Evolutionary conservation across 2,888 invertebrate species (phyloP).

Genomic region (Drymonia ruficornis): DNA sequence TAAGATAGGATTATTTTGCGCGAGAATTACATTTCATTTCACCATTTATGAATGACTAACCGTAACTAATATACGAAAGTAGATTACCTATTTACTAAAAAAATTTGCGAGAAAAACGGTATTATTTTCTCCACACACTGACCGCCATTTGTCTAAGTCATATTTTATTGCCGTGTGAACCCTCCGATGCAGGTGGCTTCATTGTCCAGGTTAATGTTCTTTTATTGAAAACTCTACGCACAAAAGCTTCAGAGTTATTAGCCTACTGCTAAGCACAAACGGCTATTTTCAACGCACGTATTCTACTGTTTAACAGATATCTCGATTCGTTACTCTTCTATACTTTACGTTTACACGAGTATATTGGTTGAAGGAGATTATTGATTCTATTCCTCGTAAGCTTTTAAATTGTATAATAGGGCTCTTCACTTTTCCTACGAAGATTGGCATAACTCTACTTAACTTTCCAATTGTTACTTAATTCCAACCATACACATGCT

Average conservation of each 20-base stretch:
- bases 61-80: no score
- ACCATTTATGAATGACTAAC: no score
- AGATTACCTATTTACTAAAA: neutral
- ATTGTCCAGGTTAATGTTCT: constrained; percentile 53
- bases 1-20: no score
- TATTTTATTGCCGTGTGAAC: constrained; percentile 69
- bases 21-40: no score
- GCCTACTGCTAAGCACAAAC: constrained; percentile 22
- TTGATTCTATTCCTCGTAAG: no score
- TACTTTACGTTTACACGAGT: constrained; percentile 10
- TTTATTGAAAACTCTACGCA: constrained; percentile 28
- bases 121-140: constrained; percentile 11
- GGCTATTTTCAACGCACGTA: constrained; percentile 34
- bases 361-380: no score
- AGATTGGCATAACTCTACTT: no score
- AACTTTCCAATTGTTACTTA: no score
- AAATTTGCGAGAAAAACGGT: neutral
- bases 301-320: constrained; percentile 15
- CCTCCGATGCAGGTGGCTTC: constrained; percentile 47
- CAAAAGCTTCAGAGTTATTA: constrained; percentile 22
- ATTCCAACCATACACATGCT: no score
- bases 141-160: constrained; percentile 41
- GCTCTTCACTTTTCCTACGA: no score
- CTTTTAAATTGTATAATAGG: no score
- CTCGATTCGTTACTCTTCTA: constrained; percentile 11